Conservation (phyloP, 2,888 invertebrate genomes). For the Nysson spinosus region DNA sequence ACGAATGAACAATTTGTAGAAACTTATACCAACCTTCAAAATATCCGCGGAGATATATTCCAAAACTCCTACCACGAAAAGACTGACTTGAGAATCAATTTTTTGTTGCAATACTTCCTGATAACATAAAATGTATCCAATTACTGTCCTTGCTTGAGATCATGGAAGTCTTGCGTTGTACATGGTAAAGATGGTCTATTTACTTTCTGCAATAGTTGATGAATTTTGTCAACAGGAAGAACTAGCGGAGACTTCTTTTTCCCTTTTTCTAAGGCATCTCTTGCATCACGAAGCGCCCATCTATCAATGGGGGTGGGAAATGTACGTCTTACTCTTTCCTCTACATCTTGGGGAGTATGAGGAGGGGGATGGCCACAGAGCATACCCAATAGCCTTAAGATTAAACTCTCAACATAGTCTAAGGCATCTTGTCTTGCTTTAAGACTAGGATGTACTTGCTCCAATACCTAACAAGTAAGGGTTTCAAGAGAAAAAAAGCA, state of each 20-base stretch:
- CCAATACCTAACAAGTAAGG: conserved; percentile 95
- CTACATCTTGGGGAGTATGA: conserved; percentile 91
- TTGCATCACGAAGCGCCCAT: conserved; percentile 95
- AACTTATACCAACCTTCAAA: conserved; percentile 82
- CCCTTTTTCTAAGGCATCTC: conserved; percentile 88
- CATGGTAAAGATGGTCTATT: conserved; percentile 2
- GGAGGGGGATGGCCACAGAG: conserved; percentile 91
- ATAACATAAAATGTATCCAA: conserved; percentile 56
- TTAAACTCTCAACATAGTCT: conserved; percentile 94
- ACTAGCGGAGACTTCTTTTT: conserved; percentile 86
- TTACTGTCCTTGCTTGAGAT: neutral
- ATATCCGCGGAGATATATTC: conserved; percentile 98
- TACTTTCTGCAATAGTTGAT: conserved; percentile 90
- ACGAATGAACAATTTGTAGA: conserved; percentile 9
- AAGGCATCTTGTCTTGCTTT: conserved; percentile 93
- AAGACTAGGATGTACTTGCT: conserved; percentile 93
- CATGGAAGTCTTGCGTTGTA: neutral
- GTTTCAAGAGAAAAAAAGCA: no score
- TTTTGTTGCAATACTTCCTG: conserved; percentile 93
- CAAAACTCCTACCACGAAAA: conserved; percentile 94
- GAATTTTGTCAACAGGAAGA: conserved; percentile 93
- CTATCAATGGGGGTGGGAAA: conserved; percentile 97
- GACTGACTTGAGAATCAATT: conserved; percentile 91
- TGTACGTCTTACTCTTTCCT: conserved; percentile 92
- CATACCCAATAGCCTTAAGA: conserved; percentile 91